These are phyloP conservation scores for Tricholauxania praeusta DNA, from an alignment of 2,888 invertebrate genomes.

Conservation along the genomic window DNA sequence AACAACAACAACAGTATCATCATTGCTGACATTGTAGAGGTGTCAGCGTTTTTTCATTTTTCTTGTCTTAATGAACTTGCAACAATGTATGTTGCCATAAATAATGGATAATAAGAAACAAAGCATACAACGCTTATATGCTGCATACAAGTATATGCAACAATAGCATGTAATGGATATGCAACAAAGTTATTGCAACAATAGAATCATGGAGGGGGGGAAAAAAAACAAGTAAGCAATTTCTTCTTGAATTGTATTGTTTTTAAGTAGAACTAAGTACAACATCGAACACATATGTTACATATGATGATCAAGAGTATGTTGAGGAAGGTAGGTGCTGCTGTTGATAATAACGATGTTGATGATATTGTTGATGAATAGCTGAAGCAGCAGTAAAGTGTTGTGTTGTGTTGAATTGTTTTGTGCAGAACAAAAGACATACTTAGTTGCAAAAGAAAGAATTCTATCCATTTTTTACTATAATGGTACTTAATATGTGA, in stretches of 20 bases:
- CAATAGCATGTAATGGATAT: conserved; percentile 2
- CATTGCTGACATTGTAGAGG: conserved; percentile 21
- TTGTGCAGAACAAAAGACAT: too few relatives aligned
- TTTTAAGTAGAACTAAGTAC: conserved; percentile 2
- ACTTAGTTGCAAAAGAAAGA: too few relatives aligned
- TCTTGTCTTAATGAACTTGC: conserved; percentile 18
- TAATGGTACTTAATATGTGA: too few relatives aligned
- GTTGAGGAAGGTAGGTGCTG: not conserved
- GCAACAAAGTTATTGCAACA: not conserved
- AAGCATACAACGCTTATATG: not conserved
- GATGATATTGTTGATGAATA: conserved; percentile 30
- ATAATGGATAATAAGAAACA: not conserved
- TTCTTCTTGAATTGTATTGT: not conserved
- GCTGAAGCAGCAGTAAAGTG: not conserved
- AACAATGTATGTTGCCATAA: conserved; percentile 1
- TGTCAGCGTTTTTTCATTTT: conserved; percentile 9
- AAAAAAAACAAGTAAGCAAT: not conserved
- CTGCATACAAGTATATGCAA: not conserved
- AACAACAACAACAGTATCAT: conserved; percentile 6
- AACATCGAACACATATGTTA: conserved; percentile 1
- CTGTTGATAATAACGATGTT: not conserved
- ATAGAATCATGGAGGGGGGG: not conserved
- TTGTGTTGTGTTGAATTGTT: too few relatives aligned
- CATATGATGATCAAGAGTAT: conserved; percentile 31
- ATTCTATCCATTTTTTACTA: too few relatives aligned